Conservation (phyloP, 2,888 invertebrate species). For the Nyleta sp. region DNA sequence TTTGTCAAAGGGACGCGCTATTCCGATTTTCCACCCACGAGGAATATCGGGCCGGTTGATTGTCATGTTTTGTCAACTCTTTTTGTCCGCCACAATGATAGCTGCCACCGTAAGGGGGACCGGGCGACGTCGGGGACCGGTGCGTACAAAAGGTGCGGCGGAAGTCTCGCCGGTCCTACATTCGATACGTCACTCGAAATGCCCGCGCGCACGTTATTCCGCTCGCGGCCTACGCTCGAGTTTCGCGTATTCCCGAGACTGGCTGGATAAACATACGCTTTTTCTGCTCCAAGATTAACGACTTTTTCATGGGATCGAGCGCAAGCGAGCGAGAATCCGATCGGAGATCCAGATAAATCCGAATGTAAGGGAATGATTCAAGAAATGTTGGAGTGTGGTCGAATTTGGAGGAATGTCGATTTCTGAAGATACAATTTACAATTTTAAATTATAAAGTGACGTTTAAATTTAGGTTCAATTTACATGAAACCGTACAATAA, state of each 20-base stretch:
- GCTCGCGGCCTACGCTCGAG: conserved; percentile 21
- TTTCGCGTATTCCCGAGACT: conserved; percentile 3
- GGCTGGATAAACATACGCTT: neutral
- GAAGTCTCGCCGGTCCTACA: conserved; percentile 72
- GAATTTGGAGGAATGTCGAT: too few species aligned
- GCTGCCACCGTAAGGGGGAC: conserved; percentile 55
- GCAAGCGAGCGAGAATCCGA: too few species aligned
- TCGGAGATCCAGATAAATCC: too few species aligned
- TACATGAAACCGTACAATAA: too few species aligned
- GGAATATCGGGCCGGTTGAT: conserved; percentile 75
- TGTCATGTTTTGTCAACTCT: conserved; percentile 81
- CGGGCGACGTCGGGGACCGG: conserved; percentile 28
- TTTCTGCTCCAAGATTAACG: neutral
- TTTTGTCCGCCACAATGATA: conserved; percentile 73
- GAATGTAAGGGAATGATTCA: too few species aligned
- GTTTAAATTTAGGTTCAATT: too few species aligned
- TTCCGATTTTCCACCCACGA: conserved; percentile 68
- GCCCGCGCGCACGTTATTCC: conserved; percentile 24
- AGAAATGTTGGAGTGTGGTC: too few species aligned
- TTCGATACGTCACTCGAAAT: conserved; percentile 74
- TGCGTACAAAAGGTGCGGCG: conserved; percentile 68
- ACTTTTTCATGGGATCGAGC: too few species aligned
- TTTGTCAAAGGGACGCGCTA: conserved; percentile 60
- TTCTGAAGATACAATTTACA: too few species aligned
- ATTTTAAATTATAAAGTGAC: too few species aligned